Evolutionary conservation across 2,888 invertebrate genomes (phyloP).

Genomic region (Amaurobius ferox): DNA sequence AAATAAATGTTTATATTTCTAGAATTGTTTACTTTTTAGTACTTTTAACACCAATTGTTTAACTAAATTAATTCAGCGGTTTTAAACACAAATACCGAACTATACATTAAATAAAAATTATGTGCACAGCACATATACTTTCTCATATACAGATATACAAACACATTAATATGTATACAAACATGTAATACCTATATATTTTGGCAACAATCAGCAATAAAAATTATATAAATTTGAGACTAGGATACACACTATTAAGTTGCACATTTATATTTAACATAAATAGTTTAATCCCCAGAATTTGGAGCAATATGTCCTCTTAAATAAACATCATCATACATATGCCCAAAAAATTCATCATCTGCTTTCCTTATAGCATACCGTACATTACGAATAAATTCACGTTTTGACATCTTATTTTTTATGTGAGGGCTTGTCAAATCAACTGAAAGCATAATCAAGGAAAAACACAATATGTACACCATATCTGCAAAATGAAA

Average conservation of each 20-base stretch:
- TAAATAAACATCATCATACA: constrained; percentile 80
- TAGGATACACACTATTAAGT: neutral
- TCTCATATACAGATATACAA: too few species aligned
- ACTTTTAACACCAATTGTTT: too few species aligned
- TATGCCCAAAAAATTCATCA: constrained; percentile 79
- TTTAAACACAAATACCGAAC: too few species aligned
- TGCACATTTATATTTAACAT: neutral
- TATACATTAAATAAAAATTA: too few species aligned
- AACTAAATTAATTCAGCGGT: too few species aligned
- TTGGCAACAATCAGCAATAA: too few species aligned
- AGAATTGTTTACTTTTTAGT: too few species aligned
- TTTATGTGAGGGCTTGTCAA: constrained; percentile 79
- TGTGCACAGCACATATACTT: too few species aligned
- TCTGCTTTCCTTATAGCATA: constrained; percentile 76
- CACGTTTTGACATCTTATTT: constrained; percentile 80
- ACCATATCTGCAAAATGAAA: constrained; percentile 77
- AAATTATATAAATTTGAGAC: neutral
- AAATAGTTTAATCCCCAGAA: constrained; percentile 59
- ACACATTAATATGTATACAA: too few species aligned
- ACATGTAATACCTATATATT: too few species aligned
- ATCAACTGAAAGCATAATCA: constrained; percentile 80
- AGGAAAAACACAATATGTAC: constrained; percentile 79
- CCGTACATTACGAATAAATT: constrained; percentile 80
- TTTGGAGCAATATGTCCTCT: constrained; percentile 79
- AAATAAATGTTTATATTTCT: too few species aligned